Evolutionary conservation across 2,888 invertebrate species (phyloP).

Genomic region (Cosmorhoe ocellata): DNA sequence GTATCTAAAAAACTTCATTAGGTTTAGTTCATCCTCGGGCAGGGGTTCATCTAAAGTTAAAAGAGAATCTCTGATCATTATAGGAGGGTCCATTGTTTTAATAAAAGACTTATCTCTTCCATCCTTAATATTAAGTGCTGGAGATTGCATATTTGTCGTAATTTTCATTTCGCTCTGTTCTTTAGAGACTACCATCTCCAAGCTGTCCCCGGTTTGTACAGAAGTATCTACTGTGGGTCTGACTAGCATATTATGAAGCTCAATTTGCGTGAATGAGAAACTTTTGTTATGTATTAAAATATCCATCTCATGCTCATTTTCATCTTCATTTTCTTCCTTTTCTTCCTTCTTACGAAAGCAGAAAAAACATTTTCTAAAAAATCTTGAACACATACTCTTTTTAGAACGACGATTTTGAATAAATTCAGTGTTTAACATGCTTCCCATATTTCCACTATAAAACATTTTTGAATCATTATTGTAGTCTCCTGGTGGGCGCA

Average conservation of each 20-base stretch:
- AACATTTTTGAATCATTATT: slow-evolving; percentile 38
- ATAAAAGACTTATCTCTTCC: background rate
- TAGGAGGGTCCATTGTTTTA: slow-evolving; percentile 1
- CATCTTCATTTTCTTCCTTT: slow-evolving; percentile 14
- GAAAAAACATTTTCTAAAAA: slow-evolving; percentile 24
- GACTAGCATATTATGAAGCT: slow-evolving; percentile 49
- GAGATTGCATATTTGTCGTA: slow-evolving; percentile 1
- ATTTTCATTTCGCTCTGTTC: background rate
- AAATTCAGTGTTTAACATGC: slow-evolving; percentile 1
- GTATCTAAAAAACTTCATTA: slow-evolving; percentile 52
- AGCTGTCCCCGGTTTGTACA: slow-evolving; percentile 64
- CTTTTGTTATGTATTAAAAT: slow-evolving; percentile 23
- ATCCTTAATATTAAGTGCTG: background rate
- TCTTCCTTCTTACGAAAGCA: slow-evolving; percentile 35
- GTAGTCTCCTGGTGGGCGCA: slow-evolving; percentile 64
- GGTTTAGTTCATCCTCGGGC: slow-evolving; percentile 47
- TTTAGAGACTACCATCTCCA: slow-evolving; percentile 45
- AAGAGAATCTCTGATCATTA: slow-evolving; percentile 18
- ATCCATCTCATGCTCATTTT: slow-evolving; percentile 2
- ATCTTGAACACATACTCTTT: slow-evolving; percentile 18
- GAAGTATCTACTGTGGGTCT: slow-evolving; percentile 38
- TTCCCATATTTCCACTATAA: slow-evolving; percentile 37
- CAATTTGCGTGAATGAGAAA: slow-evolving; percentile 58
- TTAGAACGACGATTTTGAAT: background rate
- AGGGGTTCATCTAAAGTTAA: slow-evolving; percentile 25